Percentiles rank a stretch among this genome's conserved stretches.
phyloP scores from a whole-genome alignment of 2,888 invertebrate genomes.

The Boloria euphrosyne region DNA sequence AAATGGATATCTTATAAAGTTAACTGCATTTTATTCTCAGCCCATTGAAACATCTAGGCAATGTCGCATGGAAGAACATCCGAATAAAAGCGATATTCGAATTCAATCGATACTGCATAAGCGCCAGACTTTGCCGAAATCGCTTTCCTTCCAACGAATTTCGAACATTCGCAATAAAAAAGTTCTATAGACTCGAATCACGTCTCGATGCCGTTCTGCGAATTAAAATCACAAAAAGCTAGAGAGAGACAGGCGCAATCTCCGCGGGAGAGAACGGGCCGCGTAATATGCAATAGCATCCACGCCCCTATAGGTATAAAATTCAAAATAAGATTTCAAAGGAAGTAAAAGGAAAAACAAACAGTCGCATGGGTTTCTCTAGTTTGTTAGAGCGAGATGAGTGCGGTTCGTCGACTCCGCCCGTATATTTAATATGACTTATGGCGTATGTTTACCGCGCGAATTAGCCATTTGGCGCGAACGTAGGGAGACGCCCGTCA shows the following conservation, averaged over 20 bases:
- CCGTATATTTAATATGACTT: slow-evolving; percentile 75
- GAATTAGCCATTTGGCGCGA: slow-evolving; percentile 79
- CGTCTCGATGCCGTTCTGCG: slow-evolving; percentile 79
- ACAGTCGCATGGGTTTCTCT: slow-evolving; percentile 71
- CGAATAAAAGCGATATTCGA: slow-evolving; percentile 47
- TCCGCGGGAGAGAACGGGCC: slow-evolving; percentile 68
- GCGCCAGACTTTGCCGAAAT: slow-evolving; percentile 59
- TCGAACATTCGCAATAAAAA: slow-evolving; percentile 73
- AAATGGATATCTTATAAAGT: neutral
- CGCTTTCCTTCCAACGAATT: slow-evolving; percentile 68
- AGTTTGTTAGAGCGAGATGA: slow-evolving; percentile 73
- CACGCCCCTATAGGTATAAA: slow-evolving; percentile 81
- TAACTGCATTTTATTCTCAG: neutral
- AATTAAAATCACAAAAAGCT: slow-evolving; percentile 81
- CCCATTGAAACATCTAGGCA: slow-evolving; percentile 14
- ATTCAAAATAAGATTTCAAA: slow-evolving; percentile 82
- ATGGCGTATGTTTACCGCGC: slow-evolving; percentile 77
- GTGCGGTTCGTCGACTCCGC: slow-evolving; percentile 57
- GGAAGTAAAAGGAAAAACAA: slow-evolving; percentile 79
- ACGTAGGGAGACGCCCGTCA: slow-evolving; percentile 66
- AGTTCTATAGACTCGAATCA: slow-evolving; percentile 76
- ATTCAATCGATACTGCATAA: slow-evolving; percentile 60
- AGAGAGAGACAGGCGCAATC: slow-evolving; percentile 62
- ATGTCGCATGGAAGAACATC: slow-evolving; percentile 26
- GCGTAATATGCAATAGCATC: slow-evolving; percentile 83